phyloP scores from a whole-genome alignment of 1,140 invertebrate species.

The Lepidostoma basale region DNA sequence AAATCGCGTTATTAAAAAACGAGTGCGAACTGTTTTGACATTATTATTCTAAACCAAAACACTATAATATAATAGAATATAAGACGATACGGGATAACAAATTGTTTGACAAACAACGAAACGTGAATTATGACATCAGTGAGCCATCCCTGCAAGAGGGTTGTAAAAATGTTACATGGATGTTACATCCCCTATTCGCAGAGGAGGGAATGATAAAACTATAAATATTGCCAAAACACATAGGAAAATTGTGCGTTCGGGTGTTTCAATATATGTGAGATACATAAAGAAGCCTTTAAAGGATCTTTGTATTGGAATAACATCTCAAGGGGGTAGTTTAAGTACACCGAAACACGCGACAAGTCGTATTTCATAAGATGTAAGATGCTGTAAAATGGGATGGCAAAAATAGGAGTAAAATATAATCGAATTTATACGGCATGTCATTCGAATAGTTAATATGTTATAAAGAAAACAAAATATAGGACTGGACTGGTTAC shows the following conservation, averaged over 20 bases:
- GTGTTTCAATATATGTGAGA: not conserved
- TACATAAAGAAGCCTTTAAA: not conserved
- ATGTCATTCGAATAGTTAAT: too few relatives aligned
- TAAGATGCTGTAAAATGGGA: too few relatives aligned
- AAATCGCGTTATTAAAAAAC: too few relatives aligned
- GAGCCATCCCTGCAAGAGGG: not conserved
- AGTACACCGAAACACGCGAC: not conserved
- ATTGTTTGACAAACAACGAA: not conserved
- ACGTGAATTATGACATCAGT: not conserved
- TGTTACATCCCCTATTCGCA: not conserved
- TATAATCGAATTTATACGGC: too few relatives aligned
- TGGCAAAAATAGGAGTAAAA: too few relatives aligned
- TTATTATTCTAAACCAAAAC: too few relatives aligned
- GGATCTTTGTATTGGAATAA: constrained; percentile 4
- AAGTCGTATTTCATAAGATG: not conserved
- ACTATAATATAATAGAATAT: not conserved
- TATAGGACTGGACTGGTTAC: too few relatives aligned
- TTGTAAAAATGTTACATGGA: not conserved
- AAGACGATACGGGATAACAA: not conserved
- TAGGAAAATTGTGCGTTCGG: constrained; percentile 4
- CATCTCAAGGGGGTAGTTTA: not conserved
- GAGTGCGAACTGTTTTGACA: too few relatives aligned
- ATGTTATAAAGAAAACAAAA: too few relatives aligned
- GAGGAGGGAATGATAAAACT: constrained; percentile 37
- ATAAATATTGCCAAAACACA: constrained; percentile 39